Conservation (phyloP, 2,888 invertebrate genomes). For the Tipula unca region DNA sequence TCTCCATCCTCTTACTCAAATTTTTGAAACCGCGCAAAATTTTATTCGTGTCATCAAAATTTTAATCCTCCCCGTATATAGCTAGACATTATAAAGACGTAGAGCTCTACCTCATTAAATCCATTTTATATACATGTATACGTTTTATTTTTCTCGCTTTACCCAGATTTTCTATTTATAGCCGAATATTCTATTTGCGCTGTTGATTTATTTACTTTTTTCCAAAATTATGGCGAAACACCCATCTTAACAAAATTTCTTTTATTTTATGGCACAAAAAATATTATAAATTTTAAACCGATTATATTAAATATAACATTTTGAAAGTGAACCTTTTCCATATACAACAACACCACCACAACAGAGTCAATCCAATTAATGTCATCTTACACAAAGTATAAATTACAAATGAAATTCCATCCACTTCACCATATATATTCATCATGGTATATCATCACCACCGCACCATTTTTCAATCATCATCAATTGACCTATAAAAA, state of each 20-base stretch:
- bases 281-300: background rate
- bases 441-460: background rate
- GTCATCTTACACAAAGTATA: background rate
- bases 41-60: background rate
- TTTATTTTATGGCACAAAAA: background rate
- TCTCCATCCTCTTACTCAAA: too few relatives aligned
- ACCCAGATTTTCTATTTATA: background rate
- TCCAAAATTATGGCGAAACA: background rate
- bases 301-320: too few relatives aligned
- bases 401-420: background rate
- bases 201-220: background rate
- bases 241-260: background rate
- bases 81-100: background rate
- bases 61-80: background rate
- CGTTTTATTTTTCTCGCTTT: background rate
- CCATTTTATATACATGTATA: background rate
- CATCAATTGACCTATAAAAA: constrained; percentile 14
- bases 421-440: background rate
- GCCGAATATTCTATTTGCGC: background rate
- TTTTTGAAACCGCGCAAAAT: background rate
- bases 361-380: background rate
- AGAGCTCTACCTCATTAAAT: background rate
- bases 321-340: background rate
- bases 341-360: background rate
- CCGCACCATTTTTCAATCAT: background rate